Percentiles rank a stretch among this genome's conserved stretches.
These are phyloP conservation scores for Heliothis virescens DNA, from an alignment of 1,140 invertebrate species.

Conservation along the genomic window DNA sequence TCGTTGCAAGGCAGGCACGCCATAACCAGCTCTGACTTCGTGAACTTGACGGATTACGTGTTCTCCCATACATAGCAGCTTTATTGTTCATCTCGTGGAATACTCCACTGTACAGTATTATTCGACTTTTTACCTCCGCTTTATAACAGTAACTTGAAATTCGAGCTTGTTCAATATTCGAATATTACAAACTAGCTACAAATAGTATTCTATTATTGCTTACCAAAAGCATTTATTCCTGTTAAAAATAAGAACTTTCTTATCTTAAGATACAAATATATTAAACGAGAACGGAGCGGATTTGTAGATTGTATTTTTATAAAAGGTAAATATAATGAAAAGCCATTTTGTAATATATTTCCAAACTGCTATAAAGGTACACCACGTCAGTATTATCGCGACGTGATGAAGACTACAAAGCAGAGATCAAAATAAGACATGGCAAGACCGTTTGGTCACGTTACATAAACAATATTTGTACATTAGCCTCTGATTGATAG, in stretches of 20 bases:
- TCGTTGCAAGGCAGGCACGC: constrained; percentile 62
- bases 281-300: constrained; percentile 56
- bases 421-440: constrained; percentile 82
- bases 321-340: constrained; percentile 59
- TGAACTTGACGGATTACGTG: constrained; percentile 44
- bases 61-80: constrained; percentile 48
- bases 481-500: constrained; percentile 75
- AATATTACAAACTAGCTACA: constrained; percentile 63
- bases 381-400: constrained; percentile 54
- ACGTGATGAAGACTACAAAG: constrained; percentile 75
- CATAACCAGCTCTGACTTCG: constrained; percentile 47
- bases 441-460: constrained; percentile 74
- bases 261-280: constrained; percentile 60
- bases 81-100: constrained; percentile 43
- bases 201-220: constrained; percentile 63
- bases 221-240: constrained; percentile 55
- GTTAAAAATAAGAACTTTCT: constrained; percentile 62
- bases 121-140: constrained; percentile 36
- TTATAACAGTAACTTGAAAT: constrained; percentile 51
- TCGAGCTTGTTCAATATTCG: constrained; percentile 55
- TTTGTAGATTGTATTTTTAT: constrained; percentile 56
- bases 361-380: constrained; percentile 64
- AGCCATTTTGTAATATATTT: constrained; percentile 51
- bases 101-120: constrained; percentile 35
- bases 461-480: constrained; percentile 75